Conservation (phyloP, 1,140 invertebrate species). For the Camponotus vicinus region DNA sequence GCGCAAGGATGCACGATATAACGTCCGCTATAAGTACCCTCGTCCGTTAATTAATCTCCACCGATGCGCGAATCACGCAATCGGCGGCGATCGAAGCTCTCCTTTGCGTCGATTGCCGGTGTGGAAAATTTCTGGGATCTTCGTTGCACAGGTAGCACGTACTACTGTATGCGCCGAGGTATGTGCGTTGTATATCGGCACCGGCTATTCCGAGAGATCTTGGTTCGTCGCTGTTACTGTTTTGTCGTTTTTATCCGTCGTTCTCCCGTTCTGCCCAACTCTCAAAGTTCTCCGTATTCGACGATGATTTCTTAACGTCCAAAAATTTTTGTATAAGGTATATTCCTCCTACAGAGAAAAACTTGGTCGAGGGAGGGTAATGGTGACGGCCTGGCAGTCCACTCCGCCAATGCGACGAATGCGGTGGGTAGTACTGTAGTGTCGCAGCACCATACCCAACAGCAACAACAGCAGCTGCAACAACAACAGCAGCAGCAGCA, state of each 20-base stretch:
- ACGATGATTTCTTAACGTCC: slow-evolving; percentile 64
- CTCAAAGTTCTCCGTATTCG: not conserved
- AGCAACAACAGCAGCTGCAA: slow-evolving; percentile 77
- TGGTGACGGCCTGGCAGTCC: slow-evolving; percentile 86
- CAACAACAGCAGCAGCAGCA: slow-evolving; percentile 80
- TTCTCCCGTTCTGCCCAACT: not conserved
- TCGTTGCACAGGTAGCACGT: not conserved
- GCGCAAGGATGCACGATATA: not conserved
- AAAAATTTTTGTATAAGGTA: slow-evolving; percentile 72
- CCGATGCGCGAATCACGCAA: slow-evolving; percentile 47
- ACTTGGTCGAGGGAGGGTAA: slow-evolving; percentile 89
- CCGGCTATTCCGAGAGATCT: not conserved
- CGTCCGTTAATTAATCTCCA: slow-evolving; percentile 54
- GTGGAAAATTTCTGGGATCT: slow-evolving; percentile 3
- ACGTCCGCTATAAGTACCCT: not conserved
- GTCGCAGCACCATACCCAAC: slow-evolving; percentile 79
- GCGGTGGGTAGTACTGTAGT: slow-evolving; percentile 81
- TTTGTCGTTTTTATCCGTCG: slow-evolving; percentile 16
- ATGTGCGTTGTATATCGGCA: not conserved
- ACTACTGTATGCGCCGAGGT: not conserved
- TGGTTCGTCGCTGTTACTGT: not conserved
- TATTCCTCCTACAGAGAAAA: slow-evolving; percentile 86
- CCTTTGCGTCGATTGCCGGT: not conserved
- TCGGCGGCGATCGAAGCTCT: slow-evolving; percentile 26
- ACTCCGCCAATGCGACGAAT: slow-evolving; percentile 81